These are phyloP conservation scores for Scartelaos histophorus DNA, from an alignment of 2,113 vertebrate species.

Conservation along the genomic window DNA sequence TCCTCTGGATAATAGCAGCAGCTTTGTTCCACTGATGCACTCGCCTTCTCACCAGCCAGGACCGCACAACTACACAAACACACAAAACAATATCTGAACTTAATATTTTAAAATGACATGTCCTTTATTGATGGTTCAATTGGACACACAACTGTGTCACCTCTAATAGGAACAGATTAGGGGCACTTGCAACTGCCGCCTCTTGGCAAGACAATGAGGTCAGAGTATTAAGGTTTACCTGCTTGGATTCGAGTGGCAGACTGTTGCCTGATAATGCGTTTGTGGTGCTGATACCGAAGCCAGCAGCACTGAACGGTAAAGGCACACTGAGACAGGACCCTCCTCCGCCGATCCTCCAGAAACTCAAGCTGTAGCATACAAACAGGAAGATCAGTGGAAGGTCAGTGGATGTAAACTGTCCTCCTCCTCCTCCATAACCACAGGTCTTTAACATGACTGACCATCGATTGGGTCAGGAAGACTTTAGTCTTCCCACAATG, in stretches of 20 bases:
- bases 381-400: constrained; percentile 17
- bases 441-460: constrained; percentile 61
- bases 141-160: not conserved
- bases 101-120: constrained; percentile 4
- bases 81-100: not conserved
- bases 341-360: constrained; percentile 81
- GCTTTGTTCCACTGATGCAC: constrained; percentile 79
- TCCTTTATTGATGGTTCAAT: constrained; percentile 12
- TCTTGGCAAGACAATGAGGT: constrained; percentile 26
- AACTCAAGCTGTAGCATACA: constrained; percentile 80
- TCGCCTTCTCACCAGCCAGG: constrained; percentile 84
- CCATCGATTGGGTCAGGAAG: constrained; percentile 86
- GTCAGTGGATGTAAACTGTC: constrained; percentile 14
- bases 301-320: constrained; percentile 89
- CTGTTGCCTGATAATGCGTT: constrained; percentile 53
- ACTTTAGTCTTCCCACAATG: constrained; percentile 92
- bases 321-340: constrained; percentile 79
- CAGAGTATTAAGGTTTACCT: constrained; percentile 74
- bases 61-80: constrained; percentile 77
- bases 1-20: constrained; percentile 76
- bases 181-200: constrained; percentile 28
- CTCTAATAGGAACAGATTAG: constrained; percentile 6
- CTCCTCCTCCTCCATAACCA: too few relatives aligned
- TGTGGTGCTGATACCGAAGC: constrained; percentile 75
- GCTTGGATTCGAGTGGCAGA: constrained; percentile 88